Percentiles rank a stretch among this genome's conserved stretches.
Conservation (phyloP, 2,888 invertebrate species). For the Nemotelus pantherinus region DNA sequence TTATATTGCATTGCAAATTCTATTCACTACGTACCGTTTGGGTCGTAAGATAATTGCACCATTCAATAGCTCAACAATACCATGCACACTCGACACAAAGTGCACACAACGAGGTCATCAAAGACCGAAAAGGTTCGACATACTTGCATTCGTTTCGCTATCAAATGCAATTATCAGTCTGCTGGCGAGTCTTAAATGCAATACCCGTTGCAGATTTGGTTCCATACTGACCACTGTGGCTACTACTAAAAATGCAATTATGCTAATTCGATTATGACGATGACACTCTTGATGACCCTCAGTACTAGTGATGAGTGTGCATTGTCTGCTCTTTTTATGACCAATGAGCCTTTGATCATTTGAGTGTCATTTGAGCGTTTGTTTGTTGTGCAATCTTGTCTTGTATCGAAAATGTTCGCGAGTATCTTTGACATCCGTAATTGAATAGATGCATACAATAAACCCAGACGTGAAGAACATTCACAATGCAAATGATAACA, state of each 20-base stretch:
- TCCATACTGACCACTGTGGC: background rate
- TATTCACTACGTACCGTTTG: too few relatives aligned
- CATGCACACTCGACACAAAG: too few relatives aligned
- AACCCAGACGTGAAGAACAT: too few relatives aligned
- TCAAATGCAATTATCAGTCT: too few relatives aligned
- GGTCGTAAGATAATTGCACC: too few relatives aligned
- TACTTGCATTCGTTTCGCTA: too few relatives aligned
- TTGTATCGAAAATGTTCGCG: background rate
- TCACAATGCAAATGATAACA: background rate
- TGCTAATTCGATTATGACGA: conserved; percentile 25
- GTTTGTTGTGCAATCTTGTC: conserved; percentile 9
- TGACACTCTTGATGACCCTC: background rate
- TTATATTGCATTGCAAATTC: too few relatives aligned
- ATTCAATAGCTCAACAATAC: too few relatives aligned
- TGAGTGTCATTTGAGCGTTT: conserved; percentile 7
- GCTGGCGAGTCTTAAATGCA: too few relatives aligned
- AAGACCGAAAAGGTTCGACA: too few relatives aligned
- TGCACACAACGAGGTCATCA: too few relatives aligned
- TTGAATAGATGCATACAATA: background rate
- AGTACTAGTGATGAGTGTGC: background rate
- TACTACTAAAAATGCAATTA: conserved; percentile 12
- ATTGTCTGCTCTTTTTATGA: background rate
- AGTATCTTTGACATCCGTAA: background rate
- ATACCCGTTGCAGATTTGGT: too few relatives aligned
- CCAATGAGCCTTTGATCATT: background rate